Conservation (phyloP, 2,797 vertebrate genomes). For the Leptatherina wallacei region DNA sequence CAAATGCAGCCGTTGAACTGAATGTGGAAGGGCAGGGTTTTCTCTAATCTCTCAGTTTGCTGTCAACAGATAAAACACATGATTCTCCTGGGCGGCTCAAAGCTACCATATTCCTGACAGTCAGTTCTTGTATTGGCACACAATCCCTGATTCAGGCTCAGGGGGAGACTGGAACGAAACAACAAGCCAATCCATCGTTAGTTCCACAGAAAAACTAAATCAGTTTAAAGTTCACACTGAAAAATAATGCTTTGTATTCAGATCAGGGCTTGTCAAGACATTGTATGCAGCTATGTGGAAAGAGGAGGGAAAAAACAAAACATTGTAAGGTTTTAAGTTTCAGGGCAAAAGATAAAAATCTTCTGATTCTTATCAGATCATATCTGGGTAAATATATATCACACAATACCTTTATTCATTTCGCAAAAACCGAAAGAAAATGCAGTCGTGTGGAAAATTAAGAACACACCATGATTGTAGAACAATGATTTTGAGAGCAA, state of each 20-base stretch:
- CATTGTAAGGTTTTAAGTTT: background rate
- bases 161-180: slow-evolving; percentile 23
- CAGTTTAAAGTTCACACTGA: background rate
- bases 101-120: slow-evolving; percentile 28
- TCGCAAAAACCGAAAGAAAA: background rate
- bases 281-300: background rate
- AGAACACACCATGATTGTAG: background rate
- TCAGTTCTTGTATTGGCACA: slow-evolving; percentile 43
- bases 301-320: background rate
- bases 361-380: too few species aligned
- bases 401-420: too few species aligned
- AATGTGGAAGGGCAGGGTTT: slow-evolving; percentile 24
- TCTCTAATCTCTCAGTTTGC: slow-evolving; percentile 54
- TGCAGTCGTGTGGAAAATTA: background rate
- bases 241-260: slow-evolving; percentile 24
- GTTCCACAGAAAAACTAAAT: slow-evolving; percentile 20
- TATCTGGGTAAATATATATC: too few species aligned
- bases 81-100: slow-evolving; percentile 38
- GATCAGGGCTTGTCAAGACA: slow-evolving; percentile 11
- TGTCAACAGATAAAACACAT: slow-evolving; percentile 50
- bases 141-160: slow-evolving; percentile 39
- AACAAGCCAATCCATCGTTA: slow-evolving; percentile 24
- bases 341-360: background rate
- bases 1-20: slow-evolving; percentile 26
- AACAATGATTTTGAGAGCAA: background rate